Percentiles rank a stretch among this genome's conserved stretches.
phyloP scores from a whole-genome alignment of 1,140 invertebrate species.

The Onthophagus taurus region DNA sequence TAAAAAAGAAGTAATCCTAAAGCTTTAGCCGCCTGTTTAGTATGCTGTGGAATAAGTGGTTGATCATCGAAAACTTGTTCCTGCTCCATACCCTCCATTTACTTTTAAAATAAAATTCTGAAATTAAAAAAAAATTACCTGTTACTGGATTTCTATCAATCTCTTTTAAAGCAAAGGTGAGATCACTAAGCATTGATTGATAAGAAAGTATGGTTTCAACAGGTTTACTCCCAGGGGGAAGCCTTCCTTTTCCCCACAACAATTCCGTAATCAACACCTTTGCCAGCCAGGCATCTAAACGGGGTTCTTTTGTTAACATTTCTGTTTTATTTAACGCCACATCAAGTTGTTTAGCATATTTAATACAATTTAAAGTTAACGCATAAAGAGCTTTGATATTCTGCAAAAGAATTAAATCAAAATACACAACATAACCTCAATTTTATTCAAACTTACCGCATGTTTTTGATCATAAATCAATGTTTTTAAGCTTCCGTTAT shows the following conservation, averaged over 20 bases:
- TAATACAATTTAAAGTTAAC: constrained; percentile 60
- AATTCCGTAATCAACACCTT: constrained; percentile 71
- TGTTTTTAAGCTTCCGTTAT: constrained; percentile 61
- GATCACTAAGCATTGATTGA: constrained; percentile 44
- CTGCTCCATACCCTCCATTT: constrained; percentile 8
- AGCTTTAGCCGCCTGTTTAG: constrained; percentile 41
- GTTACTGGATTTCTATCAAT: constrained; percentile 14
- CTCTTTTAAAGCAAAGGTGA: constrained; percentile 28
- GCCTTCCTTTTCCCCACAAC: constrained; percentile 65
- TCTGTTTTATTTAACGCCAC: constrained; percentile 51
- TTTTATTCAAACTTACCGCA: constrained; percentile 21
- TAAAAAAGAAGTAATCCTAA: constrained; percentile 61
- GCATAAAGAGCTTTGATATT: constrained; percentile 61
- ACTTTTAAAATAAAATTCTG: constrained; percentile 12
- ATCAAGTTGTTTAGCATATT: constrained; percentile 53
- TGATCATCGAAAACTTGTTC: neutral
- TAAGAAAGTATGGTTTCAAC: constrained; percentile 56
- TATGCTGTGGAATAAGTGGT: constrained; percentile 27
- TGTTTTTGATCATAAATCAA: constrained; percentile 60
- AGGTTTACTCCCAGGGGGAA: constrained; percentile 59
- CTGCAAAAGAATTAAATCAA: constrained; percentile 42
- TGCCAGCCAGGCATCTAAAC: constrained; percentile 59
- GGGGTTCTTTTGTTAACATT: constrained; percentile 55
- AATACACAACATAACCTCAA: constrained; percentile 15
- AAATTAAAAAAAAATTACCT: constrained; percentile 12